These are phyloP conservation scores for Brachyalestes nurse DNA, from an alignment of 2,797 vertebrate genomes.

Conservation along the genomic window DNA sequence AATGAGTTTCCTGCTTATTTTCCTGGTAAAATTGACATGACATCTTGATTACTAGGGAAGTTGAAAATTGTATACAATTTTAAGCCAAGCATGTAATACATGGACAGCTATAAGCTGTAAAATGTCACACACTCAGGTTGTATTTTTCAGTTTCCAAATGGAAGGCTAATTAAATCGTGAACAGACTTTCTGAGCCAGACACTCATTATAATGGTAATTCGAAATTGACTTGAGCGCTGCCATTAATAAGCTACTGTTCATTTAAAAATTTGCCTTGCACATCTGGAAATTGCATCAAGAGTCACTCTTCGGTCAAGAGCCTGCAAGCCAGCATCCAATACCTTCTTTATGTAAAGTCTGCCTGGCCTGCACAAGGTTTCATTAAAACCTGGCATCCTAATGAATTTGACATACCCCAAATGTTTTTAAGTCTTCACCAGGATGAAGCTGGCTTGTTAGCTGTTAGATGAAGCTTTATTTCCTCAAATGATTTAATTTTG, in stretches of 20 bases:
- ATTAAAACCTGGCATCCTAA: not conserved
- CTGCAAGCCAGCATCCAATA: not conserved
- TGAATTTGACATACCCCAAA: not conserved
- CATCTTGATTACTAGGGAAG: not conserved
- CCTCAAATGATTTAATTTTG: too few species aligned
- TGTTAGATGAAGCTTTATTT: too few species aligned
- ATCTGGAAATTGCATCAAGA: conserved; percentile 10
- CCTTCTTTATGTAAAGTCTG: not conserved
- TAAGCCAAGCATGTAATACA: not conserved
- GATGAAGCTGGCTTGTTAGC: too few species aligned
- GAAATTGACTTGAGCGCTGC: not conserved
- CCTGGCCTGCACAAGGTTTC: not conserved
- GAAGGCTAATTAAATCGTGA: conserved; percentile 11
- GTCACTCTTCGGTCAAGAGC: not conserved
- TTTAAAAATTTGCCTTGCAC: not conserved
- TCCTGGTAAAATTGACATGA: not conserved
- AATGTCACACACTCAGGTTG: not conserved
- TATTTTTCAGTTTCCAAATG: not conserved
- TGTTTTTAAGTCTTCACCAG: too few species aligned
- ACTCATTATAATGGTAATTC: conserved; percentile 18
- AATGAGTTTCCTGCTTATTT: not conserved
- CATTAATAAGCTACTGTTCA: not conserved
- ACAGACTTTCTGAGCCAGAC: conserved; percentile 11
- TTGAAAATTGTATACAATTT: not conserved
- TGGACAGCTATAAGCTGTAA: not conserved